Percentiles rank a stretch among this genome's conserved stretches.
Evolutionary conservation across 2,113 vertebrate genomes (phyloP).

Genomic region (Phalacrocorax pelagicus): DNA sequence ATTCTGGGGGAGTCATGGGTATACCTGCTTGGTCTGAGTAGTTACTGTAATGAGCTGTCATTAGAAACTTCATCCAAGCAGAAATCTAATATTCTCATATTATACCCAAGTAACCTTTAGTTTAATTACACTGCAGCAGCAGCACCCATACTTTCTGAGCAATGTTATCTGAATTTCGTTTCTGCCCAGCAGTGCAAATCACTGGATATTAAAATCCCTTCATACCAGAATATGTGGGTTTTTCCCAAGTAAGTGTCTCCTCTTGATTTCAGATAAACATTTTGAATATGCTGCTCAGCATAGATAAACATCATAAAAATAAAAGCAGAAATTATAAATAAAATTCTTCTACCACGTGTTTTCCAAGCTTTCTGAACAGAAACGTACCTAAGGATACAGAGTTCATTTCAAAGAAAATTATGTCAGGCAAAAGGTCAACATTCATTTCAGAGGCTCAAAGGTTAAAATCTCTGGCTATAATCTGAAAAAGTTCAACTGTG

Average conservation of each 20-base stretch:
- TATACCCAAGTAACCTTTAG: neutral
- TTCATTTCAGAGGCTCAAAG: constrained; percentile 6
- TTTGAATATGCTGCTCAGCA: neutral
- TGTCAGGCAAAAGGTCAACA: neutral
- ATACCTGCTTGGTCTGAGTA: neutral
- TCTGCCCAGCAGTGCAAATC: neutral
- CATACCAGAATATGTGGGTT: neutral
- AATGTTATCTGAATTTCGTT: neutral
- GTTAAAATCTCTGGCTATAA: constrained; percentile 37
- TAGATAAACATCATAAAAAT: neutral
- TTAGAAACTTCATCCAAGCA: neutral
- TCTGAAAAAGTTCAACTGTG: constrained; percentile 34
- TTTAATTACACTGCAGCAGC: neutral
- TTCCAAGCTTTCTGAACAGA: constrained; percentile 10
- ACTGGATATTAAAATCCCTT: neutral
- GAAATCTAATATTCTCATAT: neutral
- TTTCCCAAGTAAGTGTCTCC: neutral
- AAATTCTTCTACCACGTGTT: neutral
- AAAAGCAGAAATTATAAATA: neutral
- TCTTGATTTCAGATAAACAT: neutral
- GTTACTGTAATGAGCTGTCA: neutral
- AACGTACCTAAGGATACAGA: neutral
- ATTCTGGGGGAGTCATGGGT: neutral
- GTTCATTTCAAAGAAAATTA: neutral
- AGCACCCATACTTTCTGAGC: neutral